Base-by-base conservation (phyloP, 2,888 invertebrate genomes). In the Sturmia bella region DNA sequence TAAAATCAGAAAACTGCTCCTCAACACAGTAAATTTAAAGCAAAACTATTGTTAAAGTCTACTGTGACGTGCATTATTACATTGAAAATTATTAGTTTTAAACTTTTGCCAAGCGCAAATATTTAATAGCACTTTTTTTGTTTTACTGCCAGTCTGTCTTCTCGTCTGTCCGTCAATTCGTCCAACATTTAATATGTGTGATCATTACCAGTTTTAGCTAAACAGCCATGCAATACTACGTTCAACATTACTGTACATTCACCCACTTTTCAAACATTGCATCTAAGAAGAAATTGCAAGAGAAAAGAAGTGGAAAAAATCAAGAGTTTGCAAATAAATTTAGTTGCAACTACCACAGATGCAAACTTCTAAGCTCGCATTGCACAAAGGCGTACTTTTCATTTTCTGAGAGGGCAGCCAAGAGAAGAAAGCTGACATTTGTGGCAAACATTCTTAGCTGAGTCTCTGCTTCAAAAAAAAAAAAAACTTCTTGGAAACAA, bases 221-320 rank as follows among this genome's bases (percentile, higher is more conserved):
- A 78, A 66, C 70, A 80, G 68, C 75, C 73, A 48, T 61, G 57
- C 64, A 45, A 45, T 43, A 76, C 76, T 19, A 57, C 61, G 63
- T 68, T 87, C 86, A 89, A 90, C 86, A 89, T 89, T 89, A 89
- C 90, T 89, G 90, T 90, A 90, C 89, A 90, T 90, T 90, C 90
- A 90, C 90, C 90, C 89, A 90, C 90, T 90, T 90, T 90, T 75
- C 59, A 45, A 73, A 79, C 24, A 64, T 48, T 75, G 72, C 69
- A 79, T 61, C 77, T 80, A 66, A 75, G 68, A 84, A 84, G 66
- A 78, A 70, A 70, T 78, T 70, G 52, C 19, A 69, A 74, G 52
- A 72, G 61, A 70, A 68, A 69, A 64, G 37, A 64, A 41, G 56
- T 48, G 54, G 56, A 69, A 59, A 69, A 64, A 75, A 59, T 41